phyloP scores from a whole-genome alignment of 1,140 invertebrate species.

The Elymnias hypermnestra region DNA sequence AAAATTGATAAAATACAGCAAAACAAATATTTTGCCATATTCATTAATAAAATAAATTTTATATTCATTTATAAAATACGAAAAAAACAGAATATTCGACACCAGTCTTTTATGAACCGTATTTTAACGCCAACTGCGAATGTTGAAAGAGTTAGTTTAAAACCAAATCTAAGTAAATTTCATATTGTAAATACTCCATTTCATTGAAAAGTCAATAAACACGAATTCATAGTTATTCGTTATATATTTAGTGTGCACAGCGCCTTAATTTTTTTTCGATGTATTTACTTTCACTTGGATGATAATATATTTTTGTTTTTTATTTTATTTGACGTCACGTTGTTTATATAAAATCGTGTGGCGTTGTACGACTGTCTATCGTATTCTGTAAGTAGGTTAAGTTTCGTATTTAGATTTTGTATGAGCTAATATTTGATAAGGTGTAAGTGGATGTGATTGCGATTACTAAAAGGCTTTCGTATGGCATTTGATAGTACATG shows the following conservation, averaged over 20 bases:
- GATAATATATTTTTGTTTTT: slow-evolving; percentile 30
- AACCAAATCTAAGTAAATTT: neutral
- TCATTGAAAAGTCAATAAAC: slow-evolving; percentile 5
- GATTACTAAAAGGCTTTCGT: no score
- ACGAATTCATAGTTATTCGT: neutral
- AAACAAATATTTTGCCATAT: no score
- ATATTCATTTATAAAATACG: no score
- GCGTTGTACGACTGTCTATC: slow-evolving; percentile 32
- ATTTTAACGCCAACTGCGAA: neutral
- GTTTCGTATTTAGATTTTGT: slow-evolving; percentile 62
- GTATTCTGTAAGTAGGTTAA: slow-evolving; percentile 46
- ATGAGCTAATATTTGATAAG: slow-evolving; percentile 34
- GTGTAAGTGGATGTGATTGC: no score
- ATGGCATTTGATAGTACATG: no score
- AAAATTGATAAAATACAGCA: no score
- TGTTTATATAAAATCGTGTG: slow-evolving; percentile 12
- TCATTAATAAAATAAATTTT: no score
- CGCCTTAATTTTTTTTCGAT: slow-evolving; percentile 38
- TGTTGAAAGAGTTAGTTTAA: neutral
- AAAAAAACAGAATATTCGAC: no score
- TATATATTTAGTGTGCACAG: slow-evolving; percentile 27
- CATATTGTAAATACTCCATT: slow-evolving; percentile 33
- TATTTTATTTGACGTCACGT: slow-evolving; percentile 18
- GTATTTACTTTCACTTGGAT: slow-evolving; percentile 32
- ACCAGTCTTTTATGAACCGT: no score